These are phyloP conservation scores for Lamellibrachia luymesi DNA, from an alignment of 1,140 invertebrate species.

Conservation along the genomic window DNA sequence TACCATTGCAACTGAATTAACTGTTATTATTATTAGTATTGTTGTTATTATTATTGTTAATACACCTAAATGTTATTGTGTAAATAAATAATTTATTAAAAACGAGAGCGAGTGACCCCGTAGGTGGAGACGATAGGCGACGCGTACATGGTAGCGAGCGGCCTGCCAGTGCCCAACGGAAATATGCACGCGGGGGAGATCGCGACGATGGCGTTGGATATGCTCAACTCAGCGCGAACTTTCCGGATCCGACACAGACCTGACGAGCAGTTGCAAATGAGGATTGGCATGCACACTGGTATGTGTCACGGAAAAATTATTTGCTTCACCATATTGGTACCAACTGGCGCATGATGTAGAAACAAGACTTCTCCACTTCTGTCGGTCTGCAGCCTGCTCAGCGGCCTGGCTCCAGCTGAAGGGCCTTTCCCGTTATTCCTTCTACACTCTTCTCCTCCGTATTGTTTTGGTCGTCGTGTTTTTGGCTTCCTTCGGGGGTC, in stretches of 20 bases:
- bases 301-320: neutral
- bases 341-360: too few species aligned
- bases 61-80: neutral
- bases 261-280: constrained; percentile 71
- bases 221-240: constrained; percentile 64
- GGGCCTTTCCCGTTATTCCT: too few species aligned
- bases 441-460: too few species aligned
- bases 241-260: constrained; percentile 79
- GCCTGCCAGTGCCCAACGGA: neutral
- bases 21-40: too few species aligned
- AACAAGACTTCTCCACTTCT: too few species aligned
- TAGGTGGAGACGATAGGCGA: constrained; percentile 6
- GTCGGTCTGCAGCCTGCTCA: too few species aligned
- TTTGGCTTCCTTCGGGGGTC: too few species aligned
- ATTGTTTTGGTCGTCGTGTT: too few species aligned
- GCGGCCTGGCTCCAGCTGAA: too few species aligned
- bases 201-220: neutral
- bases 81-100: neutral
- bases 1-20: too few species aligned
- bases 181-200: neutral
- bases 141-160: neutral
- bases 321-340: too few species aligned
- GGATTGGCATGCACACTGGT: constrained; percentile 71
- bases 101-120: constrained; percentile 20
- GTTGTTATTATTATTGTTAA: too few species aligned